Evolutionary conservation across 2,888 invertebrate species (phyloP), one percentile per base, ranked within the genome.

Genomic region (Acanthosepion esculentum): DNA sequence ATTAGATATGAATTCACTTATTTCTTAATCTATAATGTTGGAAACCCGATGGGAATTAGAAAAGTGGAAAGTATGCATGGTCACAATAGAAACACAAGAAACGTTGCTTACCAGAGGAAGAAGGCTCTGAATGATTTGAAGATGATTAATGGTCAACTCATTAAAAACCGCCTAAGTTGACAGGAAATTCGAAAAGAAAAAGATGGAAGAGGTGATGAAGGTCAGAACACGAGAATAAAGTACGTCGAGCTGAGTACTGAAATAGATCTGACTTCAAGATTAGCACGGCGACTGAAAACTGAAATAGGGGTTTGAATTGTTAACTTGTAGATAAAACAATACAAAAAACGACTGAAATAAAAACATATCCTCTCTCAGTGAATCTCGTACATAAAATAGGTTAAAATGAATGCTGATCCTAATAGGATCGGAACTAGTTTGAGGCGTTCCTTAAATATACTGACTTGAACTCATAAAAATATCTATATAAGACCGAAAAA

Each of bases 1-100:
- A 78, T 78, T 78, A 78, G 78, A 78, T 78, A 78, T n/a, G 78
- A n/a, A 78, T 78, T 78, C 78, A 33, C n/a, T 78, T 78, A n/a
- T 78, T 78, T 78, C n/a, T 15, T 15, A n/a, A n/a, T 3, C 78
- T 12, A 5, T 5, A 10, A n/a, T 4, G 33, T 12, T 33, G 15
- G 33, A 33, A 78, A 15, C 15, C 78, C 18, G n/a, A 78, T 78
- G 78, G n/a, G n/a, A n/a, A n/a, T n/a, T 33, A 26, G 78, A 78
- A 78, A 78, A 15, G n/a, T 50, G 26, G 23, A 64, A 64, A 64
- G 26, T 64, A 64, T 64, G 64, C 64, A 29, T 8, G n/a, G 78
- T 78, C 78, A 78, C 10, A n/a, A 33, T n/a, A 78, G n/a, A 8
- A 78, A 78, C n/a, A 15, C 10, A 8, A 18, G 78, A 78, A 29